Percentiles rank a stretch among this genome's conserved stretches.
Evolutionary conservation across 1,140 invertebrate genomes (phyloP).

Genomic region (Bombus sibiricus): DNA sequence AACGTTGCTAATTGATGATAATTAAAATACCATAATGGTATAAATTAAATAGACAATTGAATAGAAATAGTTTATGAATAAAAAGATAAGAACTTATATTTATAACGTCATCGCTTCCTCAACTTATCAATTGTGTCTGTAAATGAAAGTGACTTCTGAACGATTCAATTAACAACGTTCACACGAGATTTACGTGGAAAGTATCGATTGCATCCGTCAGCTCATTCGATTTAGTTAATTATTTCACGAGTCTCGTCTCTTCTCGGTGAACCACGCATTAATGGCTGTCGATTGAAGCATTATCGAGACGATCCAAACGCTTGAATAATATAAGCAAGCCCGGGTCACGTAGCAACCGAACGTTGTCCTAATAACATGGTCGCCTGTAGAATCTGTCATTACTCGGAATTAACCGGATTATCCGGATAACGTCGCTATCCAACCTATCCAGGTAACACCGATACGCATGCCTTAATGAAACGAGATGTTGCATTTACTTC

Average conservation of each 20-base stretch:
- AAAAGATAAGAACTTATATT: too few species aligned
- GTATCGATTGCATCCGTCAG: not conserved
- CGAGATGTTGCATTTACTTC: constrained; percentile 5
- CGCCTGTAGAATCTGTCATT: constrained; percentile 50
- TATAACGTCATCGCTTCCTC: too few species aligned
- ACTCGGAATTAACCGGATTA: constrained; percentile 52
- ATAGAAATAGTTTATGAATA: too few species aligned
- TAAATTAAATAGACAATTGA: too few species aligned
- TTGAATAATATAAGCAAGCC: constrained; percentile 40
- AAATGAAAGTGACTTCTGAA: not conserved
- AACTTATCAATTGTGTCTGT: too few species aligned
- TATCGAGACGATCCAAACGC: constrained; percentile 19
- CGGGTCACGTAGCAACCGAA: constrained; percentile 8
- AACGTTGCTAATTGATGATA: too few species aligned
- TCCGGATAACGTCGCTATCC: constrained; percentile 48
- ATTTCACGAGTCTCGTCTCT: not conserved
- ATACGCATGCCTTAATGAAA: constrained; percentile 30
- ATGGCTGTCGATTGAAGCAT: constrained; percentile 4
- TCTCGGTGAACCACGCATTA: not conserved
- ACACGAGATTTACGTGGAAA: not conserved
- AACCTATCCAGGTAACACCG: constrained; percentile 20
- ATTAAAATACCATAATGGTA: too few species aligned
- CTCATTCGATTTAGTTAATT: not conserved
- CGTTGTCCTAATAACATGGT: constrained; percentile 35
- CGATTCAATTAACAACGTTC: not conserved